phyloP scores from a whole-genome alignment of 2,888 invertebrate genomes.

The Buathra laborator region DNA sequence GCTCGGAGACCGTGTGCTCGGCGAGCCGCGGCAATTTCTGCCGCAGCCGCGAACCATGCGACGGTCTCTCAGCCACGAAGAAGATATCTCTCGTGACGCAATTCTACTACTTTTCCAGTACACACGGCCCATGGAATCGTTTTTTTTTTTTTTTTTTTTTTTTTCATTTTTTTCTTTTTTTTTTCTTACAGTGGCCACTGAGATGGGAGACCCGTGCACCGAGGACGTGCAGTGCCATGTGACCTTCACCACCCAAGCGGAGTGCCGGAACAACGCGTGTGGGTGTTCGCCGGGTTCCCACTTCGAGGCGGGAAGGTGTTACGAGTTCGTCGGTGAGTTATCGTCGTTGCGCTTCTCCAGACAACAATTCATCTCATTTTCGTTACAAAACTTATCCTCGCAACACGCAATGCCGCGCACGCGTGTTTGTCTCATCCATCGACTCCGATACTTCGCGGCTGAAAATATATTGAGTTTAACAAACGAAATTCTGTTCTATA shows the following conservation, averaged over 20 bases:
- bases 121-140: not conserved
- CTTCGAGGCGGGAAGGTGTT: conserved; percentile 82
- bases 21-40: conserved; percentile 67
- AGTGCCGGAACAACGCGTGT: conserved; percentile 81
- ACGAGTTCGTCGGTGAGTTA: conserved; percentile 81
- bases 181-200: conserved; percentile 77
- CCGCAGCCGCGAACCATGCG: conserved; percentile 23
- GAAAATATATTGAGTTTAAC: conserved; percentile 12
- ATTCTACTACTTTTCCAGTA: not conserved
- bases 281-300: conserved; percentile 81
- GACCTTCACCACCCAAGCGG: conserved; percentile 82
- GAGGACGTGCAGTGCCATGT: conserved; percentile 82
- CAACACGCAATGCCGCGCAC: not conserved
- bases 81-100: conserved; percentile 36
- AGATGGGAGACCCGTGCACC: conserved; percentile 81
- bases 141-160: conserved; percentile 25
- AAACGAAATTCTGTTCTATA: not conserved
- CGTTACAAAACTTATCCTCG: not conserved
- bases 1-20: conserved; percentile 62
- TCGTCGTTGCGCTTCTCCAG: not conserved
- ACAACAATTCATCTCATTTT: not conserved
- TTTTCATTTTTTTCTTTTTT: conserved; percentile 30
- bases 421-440: not conserved
- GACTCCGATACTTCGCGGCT: not conserved
- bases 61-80: conserved; percentile 17